Evolutionary conservation across 2,797 vertebrate genomes (phyloP).

Genomic region (Bovichtus variegatus): DNA sequence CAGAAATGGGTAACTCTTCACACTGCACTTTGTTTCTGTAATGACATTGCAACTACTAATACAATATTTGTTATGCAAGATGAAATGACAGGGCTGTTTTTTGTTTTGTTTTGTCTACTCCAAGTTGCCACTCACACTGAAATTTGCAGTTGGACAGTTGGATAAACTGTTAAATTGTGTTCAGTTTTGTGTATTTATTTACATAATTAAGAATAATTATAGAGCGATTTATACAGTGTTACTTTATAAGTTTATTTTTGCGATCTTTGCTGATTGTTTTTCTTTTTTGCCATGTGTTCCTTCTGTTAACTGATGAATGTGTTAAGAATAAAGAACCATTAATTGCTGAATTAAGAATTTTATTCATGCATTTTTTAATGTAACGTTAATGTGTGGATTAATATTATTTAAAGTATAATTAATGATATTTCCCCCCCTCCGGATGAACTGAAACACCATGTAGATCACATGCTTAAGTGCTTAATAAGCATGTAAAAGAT

Average conservation of each 20-base stretch:
- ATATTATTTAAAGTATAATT: too few species aligned
- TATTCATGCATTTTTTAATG: not conserved
- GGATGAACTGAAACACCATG: too few species aligned
- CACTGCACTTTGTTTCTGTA: not conserved
- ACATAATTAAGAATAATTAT: not conserved
- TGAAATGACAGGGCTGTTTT: not conserved
- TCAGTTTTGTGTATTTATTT: conserved; percentile 35
- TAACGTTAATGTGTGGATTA: not conserved
- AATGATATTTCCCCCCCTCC: too few species aligned
- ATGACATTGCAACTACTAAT: not conserved
- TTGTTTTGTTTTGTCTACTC: not conserved
- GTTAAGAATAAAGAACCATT: conserved; percentile 27
- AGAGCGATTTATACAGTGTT: not conserved
- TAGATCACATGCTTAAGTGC: too few species aligned
- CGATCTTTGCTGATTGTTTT: not conserved
- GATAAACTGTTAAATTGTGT: not conserved
- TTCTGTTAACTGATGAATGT: conserved; percentile 27
- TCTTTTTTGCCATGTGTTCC: not conserved
- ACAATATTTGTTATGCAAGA: not conserved
- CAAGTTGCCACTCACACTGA: not conserved
- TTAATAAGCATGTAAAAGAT: too few species aligned
- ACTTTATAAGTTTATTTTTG: conserved; percentile 21
- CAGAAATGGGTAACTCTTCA: not conserved
- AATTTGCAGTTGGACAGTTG: not conserved
- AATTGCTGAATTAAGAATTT: not conserved